Evolutionary conservation across 2,797 vertebrate species (phyloP).

Genomic region (Artibeus lituratus): DNA sequence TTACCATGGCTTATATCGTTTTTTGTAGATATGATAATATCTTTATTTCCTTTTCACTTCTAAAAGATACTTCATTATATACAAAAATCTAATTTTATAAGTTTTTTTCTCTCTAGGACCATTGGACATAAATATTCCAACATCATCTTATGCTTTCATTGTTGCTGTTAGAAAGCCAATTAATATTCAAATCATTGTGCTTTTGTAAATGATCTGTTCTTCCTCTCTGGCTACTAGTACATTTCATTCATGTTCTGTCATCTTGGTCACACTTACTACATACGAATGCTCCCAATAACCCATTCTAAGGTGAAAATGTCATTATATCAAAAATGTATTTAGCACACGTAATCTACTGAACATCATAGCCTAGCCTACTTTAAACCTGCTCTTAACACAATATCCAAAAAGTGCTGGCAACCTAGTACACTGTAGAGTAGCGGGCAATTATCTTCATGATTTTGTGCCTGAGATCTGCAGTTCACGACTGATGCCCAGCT

Average conservation of each 20-base stretch:
- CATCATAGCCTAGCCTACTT: not conserved
- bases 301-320: not conserved
- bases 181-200: not conserved
- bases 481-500: not conserved
- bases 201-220: not conserved
- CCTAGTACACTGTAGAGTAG: not conserved
- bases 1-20: not conserved
- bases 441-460: not conserved
- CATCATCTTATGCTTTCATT: not conserved
- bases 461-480: not conserved
- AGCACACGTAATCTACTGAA: not conserved
- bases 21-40: not conserved
- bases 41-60: not conserved
- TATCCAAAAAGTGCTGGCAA: not conserved
- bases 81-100: not conserved
- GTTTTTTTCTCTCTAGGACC: not conserved
- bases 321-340: not conserved
- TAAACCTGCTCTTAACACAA: not conserved
- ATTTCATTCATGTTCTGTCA: not conserved
- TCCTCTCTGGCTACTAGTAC: not conserved
- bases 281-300: not conserved
- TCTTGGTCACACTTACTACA: not conserved
- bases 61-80: not conserved
- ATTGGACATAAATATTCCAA: not conserved
- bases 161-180: not conserved